Conservation (phyloP, 92 coral and sea anemone genomes). For the Blastomussa wellsi region DNA sequence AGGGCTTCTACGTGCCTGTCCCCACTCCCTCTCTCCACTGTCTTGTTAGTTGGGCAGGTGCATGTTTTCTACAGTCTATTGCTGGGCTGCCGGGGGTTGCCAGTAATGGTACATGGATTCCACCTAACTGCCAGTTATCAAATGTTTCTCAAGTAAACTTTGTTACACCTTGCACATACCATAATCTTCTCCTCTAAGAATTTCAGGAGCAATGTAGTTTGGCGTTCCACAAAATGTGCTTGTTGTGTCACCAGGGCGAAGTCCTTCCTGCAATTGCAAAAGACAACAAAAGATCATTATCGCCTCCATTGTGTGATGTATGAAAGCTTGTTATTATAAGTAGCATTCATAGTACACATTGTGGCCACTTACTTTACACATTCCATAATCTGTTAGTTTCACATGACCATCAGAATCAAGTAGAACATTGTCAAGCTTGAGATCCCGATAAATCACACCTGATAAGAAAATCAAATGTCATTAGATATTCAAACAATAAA, state of each 20-base stretch:
- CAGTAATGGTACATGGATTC: too few relatives aligned
- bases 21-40: too few relatives aligned
- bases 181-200: slow-evolving; percentile 96
- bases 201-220: slow-evolving; percentile 99
- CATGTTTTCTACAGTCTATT: too few relatives aligned
- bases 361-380: slow-evolving; percentile 85
- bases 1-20: too few relatives aligned
- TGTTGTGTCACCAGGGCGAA: slow-evolving; percentile 96
- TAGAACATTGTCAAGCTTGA: slow-evolving; percentile 93
- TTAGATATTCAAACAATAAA: too few relatives aligned
- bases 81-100: too few relatives aligned
- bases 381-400: slow-evolving; percentile 97
- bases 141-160: too few relatives aligned
- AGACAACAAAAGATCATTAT: background rate
- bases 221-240: slow-evolving; percentile 99
- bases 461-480: background rate
- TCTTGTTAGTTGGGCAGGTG: too few relatives aligned
- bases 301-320: background rate
- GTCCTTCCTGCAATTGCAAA: slow-evolving; percentile 79
- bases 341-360: background rate
- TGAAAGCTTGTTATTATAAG: background rate
- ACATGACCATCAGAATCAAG: slow-evolving; percentile 99
- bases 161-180: slow-evolving; percentile 52
- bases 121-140: too few relatives aligned
- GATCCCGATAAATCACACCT: slow-evolving; percentile 92